phyloP scores from a whole-genome alignment of 2,888 invertebrate genomes.

The Noctua janthe region DNA sequence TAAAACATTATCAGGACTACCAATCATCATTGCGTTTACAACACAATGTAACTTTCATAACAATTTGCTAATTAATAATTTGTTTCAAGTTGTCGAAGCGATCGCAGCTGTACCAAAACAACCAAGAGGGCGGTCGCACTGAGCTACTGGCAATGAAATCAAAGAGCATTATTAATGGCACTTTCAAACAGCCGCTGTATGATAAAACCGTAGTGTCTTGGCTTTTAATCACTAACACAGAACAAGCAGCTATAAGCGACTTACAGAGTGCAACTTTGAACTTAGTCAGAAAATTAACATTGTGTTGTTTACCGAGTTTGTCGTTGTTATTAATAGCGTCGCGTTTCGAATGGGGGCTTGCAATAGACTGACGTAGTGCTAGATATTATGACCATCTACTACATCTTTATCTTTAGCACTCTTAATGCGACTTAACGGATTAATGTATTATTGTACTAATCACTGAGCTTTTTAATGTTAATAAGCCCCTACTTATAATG shows the following conservation, averaged over 20 bases:
- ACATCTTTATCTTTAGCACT: neutral
- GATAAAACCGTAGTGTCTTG: conserved; percentile 19
- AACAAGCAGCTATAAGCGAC: neutral
- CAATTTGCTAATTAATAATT: conserved; percentile 13
- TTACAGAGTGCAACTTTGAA: neutral
- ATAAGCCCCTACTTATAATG: neutral
- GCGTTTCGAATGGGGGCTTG: neutral
- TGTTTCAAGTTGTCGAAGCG: conserved; percentile 9
- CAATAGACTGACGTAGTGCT: neutral
- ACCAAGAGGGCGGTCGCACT: neutral
- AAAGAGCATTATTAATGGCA: conserved; percentile 55
- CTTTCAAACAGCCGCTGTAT: conserved; percentile 9
- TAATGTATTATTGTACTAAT: neutral
- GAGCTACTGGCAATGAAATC: conserved; percentile 19
- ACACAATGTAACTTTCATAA: neutral
- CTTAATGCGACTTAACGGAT: neutral
- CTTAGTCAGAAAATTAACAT: neutral
- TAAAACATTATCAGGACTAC: neutral
- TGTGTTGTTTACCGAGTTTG: neutral
- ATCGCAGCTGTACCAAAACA: neutral
- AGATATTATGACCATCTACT: neutral
- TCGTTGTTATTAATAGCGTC: neutral
- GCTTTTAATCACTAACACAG: conserved; percentile 7
- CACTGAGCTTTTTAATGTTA: neutral
- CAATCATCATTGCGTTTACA: neutral